These are phyloP conservation scores for Nasua narica DNA, from an alignment of 2,797 vertebrate species.

Conservation along the genomic window DNA sequence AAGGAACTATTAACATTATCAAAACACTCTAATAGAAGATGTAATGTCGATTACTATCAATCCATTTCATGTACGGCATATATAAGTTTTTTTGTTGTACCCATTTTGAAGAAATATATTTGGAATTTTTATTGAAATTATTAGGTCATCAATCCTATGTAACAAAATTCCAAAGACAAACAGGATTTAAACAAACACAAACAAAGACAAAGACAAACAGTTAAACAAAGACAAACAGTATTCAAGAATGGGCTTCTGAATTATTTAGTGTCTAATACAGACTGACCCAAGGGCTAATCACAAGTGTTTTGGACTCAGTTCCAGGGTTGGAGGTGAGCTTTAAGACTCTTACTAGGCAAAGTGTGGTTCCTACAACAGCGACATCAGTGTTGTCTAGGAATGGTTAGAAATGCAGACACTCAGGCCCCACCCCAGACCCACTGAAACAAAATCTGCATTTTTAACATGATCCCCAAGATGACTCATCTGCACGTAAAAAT, in stretches of 20 bases:
- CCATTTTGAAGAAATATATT: not conserved
- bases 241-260: not conserved
- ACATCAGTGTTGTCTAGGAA: not conserved
- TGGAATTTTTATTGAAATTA: constrained; percentile 41
- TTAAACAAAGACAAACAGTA: too few species aligned
- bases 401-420: constrained; percentile 22
- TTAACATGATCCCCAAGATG: not conserved
- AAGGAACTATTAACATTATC: not conserved
- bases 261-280: not conserved
- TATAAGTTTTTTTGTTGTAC: not conserved
- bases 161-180: constrained; percentile 45
- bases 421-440: not conserved
- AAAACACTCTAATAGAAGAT: not conserved
- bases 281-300: not conserved
- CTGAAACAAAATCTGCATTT: not conserved
- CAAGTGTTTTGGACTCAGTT: not conserved
- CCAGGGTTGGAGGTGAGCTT: not conserved
- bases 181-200: too few species aligned
- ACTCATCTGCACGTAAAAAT: not conserved
- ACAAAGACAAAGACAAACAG: too few species aligned
- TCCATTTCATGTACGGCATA: not conserved
- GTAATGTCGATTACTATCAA: not conserved
- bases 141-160: not conserved
- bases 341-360: not conserved
- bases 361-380: not conserved